phyloP scores from a whole-genome alignment of 2,113 vertebrate genomes.

The Antidorcas marsupialis region DNA sequence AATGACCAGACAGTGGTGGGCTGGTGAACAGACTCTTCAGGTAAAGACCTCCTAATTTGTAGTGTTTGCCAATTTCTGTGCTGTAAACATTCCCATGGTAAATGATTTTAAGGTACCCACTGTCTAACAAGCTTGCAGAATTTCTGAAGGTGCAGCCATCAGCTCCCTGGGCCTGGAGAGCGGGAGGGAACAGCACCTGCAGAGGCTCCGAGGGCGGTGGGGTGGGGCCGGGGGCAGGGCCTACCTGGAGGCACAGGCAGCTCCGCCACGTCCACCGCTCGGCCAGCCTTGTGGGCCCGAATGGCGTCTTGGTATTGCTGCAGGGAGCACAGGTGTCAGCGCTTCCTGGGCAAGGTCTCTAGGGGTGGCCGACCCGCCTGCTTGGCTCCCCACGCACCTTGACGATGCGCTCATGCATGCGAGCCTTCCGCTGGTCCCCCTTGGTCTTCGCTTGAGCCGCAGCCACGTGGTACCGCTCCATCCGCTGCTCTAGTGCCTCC shows the following conservation, averaged over 20 bases:
- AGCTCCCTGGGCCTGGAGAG: not conserved
- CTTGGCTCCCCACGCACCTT: slow-evolving; percentile 78
- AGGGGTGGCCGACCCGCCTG: fast-evolving
- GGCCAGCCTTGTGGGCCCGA: slow-evolving; percentile 87
- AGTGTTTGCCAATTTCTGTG: not conserved
- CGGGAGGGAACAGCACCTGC: not conserved
- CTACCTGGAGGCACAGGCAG: slow-evolving; percentile 92
- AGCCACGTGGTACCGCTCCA: slow-evolving; percentile 88
- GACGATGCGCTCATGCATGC: slow-evolving; percentile 93
- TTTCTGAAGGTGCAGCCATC: not conserved
- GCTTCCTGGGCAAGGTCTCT: not conserved
- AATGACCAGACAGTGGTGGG: not conserved
- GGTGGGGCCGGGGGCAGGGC: fast-evolving
- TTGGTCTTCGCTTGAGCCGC: slow-evolving; percentile 87
- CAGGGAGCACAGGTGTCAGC: not conserved
- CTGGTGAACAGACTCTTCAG: not conserved
- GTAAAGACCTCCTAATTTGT: not conserved
- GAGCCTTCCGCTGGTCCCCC: slow-evolving; percentile 91
- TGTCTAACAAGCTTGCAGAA: not conserved
- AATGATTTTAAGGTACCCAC: not conserved
- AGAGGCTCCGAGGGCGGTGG: not conserved
- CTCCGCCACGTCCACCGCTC: slow-evolving; percentile 84
- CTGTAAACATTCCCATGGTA: not conserved
- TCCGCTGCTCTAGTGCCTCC: slow-evolving; percentile 91
- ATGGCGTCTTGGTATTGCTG: slow-evolving; percentile 96